A percentile compares a stretch with the other conserved stretches of the same genome.
phyloP scores from a whole-genome alignment of 2,113 vertebrate species.

The Podocnemis expansa region DNA sequence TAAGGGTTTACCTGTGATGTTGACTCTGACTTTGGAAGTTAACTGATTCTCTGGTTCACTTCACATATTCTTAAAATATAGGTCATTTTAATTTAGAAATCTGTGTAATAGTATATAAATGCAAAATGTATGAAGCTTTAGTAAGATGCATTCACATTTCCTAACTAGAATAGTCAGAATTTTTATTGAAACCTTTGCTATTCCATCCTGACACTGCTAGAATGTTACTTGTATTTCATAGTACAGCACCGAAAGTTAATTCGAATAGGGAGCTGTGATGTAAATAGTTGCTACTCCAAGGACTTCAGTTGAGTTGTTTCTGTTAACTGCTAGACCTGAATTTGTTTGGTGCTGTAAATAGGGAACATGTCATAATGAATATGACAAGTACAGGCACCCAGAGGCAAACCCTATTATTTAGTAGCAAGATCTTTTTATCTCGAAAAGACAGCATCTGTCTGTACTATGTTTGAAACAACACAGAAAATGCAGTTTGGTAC shows the following conservation, averaged over 20 bases:
- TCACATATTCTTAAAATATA: neutral
- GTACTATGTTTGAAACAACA: neutral
- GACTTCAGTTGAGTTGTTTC: neutral
- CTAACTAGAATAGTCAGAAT: neutral
- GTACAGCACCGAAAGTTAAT: neutral
- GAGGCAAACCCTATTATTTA: neutral
- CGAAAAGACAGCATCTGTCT: neutral
- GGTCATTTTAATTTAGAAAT: neutral
- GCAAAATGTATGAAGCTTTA: neutral
- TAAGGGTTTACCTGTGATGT: neutral
- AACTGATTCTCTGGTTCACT: neutral
- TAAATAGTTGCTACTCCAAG: neutral
- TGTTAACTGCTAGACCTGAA: neutral
- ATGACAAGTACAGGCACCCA: neutral
- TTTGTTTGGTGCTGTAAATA: neutral
- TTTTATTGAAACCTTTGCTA: neutral
- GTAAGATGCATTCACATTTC: neutral
- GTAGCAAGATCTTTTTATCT: neutral
- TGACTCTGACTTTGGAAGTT: neutral
- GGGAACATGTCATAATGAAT: neutral
- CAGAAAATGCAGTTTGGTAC: neutral
- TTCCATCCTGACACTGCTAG: neutral
- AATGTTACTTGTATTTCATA: neutral
- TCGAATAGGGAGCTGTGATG: neutral
- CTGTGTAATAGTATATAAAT: accelerated